Conservation (phyloP, 2,797 vertebrate species). For the Falco biarmicus region DNA sequence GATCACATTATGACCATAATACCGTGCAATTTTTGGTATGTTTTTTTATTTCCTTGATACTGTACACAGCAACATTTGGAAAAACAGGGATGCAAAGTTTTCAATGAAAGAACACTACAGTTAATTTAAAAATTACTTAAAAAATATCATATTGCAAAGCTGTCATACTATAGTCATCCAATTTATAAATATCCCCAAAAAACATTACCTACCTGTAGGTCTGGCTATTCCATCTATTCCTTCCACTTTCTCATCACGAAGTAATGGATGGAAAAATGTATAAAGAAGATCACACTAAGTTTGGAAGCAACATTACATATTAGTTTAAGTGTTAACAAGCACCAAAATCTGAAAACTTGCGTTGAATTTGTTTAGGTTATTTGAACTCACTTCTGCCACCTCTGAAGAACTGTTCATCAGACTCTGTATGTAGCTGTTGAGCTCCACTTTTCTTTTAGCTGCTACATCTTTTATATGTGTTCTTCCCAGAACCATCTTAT, state of each 20-base stretch:
- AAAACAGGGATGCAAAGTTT: neutral
- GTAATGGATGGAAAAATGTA: constrained; percentile 97
- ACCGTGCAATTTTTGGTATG: neutral
- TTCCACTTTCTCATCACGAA: constrained; percentile 94
- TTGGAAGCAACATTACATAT: constrained; percentile 49
- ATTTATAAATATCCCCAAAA: neutral
- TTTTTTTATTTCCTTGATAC: neutral
- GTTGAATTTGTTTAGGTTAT: neutral
- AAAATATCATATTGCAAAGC: neutral
- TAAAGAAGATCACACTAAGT: constrained; percentile 96
- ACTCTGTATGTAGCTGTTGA: constrained; percentile 95
- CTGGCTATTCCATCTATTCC: constrained; percentile 85
- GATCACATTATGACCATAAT: neutral
- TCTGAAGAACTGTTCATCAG: constrained; percentile 92
- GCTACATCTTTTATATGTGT: constrained; percentile 98
- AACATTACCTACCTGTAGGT: constrained; percentile 80
- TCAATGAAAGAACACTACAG: neutral
- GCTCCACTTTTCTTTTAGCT: constrained; percentile 93
- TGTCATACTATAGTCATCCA: neutral
- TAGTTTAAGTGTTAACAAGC: constrained; percentile 36
- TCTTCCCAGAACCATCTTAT: constrained; percentile 95
- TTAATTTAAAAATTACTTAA: neutral
- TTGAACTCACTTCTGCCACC: constrained; percentile 87
- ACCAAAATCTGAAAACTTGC: neutral
- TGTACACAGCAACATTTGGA: neutral